A percentile compares a stretch with the other conserved stretches of the same genome.
These are phyloP conservation scores for Lepidonotus clava DNA, from an alignment of 2,888 invertebrate species.

Conservation along the genomic window DNA sequence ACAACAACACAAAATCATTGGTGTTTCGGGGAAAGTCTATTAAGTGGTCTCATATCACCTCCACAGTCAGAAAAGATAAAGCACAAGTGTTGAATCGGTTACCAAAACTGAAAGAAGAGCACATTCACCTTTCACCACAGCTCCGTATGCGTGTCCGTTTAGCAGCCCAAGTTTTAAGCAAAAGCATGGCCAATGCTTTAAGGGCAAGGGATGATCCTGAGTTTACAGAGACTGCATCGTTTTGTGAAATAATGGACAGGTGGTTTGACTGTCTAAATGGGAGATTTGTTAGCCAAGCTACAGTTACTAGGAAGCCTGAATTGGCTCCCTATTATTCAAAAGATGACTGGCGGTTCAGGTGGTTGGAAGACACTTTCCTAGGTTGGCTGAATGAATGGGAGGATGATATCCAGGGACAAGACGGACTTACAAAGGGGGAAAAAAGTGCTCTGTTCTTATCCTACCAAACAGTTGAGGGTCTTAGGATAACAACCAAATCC, in stretches of 20 bases:
- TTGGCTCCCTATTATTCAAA: background rate
- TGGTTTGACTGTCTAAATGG: slow-evolving; percentile 52
- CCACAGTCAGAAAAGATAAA: background rate
- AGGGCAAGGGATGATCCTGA: background rate
- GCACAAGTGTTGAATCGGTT: background rate
- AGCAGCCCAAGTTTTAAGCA: slow-evolving; percentile 26
- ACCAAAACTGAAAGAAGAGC: slow-evolving; percentile 1
- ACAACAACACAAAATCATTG: slow-evolving; percentile 33
- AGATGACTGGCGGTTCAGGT: background rate
- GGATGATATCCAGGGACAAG: background rate
- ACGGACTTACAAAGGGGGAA: background rate
- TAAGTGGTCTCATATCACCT: background rate
- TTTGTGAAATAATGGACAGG: slow-evolving; percentile 7
- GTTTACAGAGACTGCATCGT: background rate
- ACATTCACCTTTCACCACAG: slow-evolving; percentile 27
- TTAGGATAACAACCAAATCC: slow-evolving; percentile 19
- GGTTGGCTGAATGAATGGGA: slow-evolving; percentile 33
- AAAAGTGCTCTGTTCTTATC: slow-evolving; percentile 3
- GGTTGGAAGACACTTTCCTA: slow-evolving; percentile 16
- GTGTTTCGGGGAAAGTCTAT: background rate
- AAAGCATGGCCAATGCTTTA: slow-evolving; percentile 32
- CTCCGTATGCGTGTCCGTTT: slow-evolving; percentile 27
- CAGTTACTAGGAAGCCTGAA: background rate
- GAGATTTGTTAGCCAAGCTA: background rate
- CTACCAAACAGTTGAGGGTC: slow-evolving; percentile 13